Conservation (phyloP, 2,797 vertebrate species). For the Gymnopithys bicolor region DNA sequence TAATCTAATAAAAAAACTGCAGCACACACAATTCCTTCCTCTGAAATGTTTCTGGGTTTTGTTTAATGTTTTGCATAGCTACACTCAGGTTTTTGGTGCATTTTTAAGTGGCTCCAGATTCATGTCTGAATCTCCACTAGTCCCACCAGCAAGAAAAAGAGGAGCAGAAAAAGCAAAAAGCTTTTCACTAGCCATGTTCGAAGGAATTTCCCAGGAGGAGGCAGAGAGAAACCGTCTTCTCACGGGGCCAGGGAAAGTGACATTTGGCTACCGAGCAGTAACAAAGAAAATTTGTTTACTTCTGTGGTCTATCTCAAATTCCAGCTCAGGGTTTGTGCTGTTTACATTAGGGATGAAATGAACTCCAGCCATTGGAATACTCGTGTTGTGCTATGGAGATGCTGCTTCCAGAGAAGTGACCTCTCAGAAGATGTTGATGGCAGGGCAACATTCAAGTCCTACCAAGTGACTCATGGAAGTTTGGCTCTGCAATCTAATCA, state of each 20-base stretch:
- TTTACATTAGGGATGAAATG: not conserved
- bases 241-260: not conserved
- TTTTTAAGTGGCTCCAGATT: constrained; percentile 3
- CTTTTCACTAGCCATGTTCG: not conserved
- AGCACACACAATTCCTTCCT: not conserved
- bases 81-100: not conserved
- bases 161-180: not conserved
- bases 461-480: not conserved
- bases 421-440: not conserved
- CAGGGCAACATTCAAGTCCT: not conserved
- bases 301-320: not conserved
- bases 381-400: not conserved
- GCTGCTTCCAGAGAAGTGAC: not conserved
- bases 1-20: constrained; percentile 26
- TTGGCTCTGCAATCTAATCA: not conserved
- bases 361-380: not conserved
- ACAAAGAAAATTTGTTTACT: constrained; percentile 4
- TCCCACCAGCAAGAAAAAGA: not conserved
- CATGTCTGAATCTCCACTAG: not conserved
- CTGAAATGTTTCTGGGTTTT: not conserved
- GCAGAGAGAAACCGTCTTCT: not conserved
- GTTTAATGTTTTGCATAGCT: constrained; percentile 10
- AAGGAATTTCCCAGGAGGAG: constrained; percentile 51
- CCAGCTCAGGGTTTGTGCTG: not conserved
- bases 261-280: not conserved